These are phyloP conservation scores for Dreissena polymorpha DNA, from an alignment of 1,140 invertebrate species.

Conservation along the genomic window DNA sequence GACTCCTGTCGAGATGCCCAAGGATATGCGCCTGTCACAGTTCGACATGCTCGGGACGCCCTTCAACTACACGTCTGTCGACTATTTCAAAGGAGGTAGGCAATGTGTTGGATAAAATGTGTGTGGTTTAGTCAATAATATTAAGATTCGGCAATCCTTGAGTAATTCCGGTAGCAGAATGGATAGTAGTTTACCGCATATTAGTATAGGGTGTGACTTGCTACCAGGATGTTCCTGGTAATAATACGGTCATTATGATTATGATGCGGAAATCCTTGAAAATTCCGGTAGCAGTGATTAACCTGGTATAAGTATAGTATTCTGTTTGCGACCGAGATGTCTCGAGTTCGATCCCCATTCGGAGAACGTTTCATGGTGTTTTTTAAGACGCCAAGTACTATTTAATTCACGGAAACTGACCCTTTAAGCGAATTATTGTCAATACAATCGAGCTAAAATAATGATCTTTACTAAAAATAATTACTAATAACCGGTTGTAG, in stretches of 20 bases:
- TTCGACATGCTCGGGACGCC: constrained; percentile 79
- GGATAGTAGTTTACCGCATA: not conserved
- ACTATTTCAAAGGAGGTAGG: constrained; percentile 73
- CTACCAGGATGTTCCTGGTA: too few relatives aligned
- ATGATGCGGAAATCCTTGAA: not conserved
- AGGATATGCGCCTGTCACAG: constrained; percentile 79
- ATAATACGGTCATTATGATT: not conserved
- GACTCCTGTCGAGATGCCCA: constrained; percentile 66
- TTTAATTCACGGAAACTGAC: too few relatives aligned
- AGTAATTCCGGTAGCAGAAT: not conserved
- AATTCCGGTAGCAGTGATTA: not conserved
- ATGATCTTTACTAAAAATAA: too few relatives aligned
- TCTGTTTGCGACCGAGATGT: not conserved
- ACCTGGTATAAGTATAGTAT: not conserved
- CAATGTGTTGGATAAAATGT: not conserved
- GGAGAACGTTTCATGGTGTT: too few relatives aligned
- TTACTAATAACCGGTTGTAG: too few relatives aligned
- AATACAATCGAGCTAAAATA: too few relatives aligned
- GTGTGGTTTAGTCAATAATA: too few relatives aligned
- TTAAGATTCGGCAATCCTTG: not conserved
- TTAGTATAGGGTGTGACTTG: too few relatives aligned
- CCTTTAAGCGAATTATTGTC: too few relatives aligned
- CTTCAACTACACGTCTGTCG: constrained; percentile 71
- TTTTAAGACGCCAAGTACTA: too few relatives aligned
- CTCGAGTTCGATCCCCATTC: too few relatives aligned